Percentiles rank a stretch among this genome's conserved stretches.
Conservation (phyloP, 1,140 invertebrate species). For the Sinonovacula constricta region DNA sequence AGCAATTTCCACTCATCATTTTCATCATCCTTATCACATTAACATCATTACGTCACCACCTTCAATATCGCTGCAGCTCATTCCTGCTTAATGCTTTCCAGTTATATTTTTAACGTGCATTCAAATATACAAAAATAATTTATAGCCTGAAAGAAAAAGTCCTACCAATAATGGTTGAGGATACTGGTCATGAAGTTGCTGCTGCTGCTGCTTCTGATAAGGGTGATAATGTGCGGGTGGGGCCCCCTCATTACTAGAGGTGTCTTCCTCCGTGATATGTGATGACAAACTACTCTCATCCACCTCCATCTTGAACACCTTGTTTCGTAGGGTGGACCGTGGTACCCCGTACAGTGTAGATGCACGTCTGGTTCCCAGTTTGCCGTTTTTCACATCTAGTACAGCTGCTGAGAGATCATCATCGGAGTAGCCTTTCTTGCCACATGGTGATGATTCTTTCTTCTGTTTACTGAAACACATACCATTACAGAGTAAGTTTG, state of each 20-base stretch:
- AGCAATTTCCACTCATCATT: too few relatives aligned
- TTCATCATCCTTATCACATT: too few relatives aligned
- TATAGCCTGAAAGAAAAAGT: too few relatives aligned
- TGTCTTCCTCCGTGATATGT: constrained; percentile 48
- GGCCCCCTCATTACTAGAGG: constrained; percentile 50
- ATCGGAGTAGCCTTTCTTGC: constrained; percentile 89
- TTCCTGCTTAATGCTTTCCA: too few relatives aligned
- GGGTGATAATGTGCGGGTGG: background rate
- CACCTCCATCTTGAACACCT: constrained; percentile 82
- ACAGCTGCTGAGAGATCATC: constrained; percentile 94
- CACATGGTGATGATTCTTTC: constrained; percentile 52
- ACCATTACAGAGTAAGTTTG: background rate
- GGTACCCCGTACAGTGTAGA: constrained; percentile 97
- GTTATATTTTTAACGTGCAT: too few relatives aligned
- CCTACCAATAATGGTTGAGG: too few relatives aligned
- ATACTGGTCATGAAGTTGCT: too few relatives aligned
- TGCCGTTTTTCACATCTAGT: constrained; percentile 93
- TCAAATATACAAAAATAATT: too few relatives aligned
- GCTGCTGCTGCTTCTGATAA: constrained; percentile 13
- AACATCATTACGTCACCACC: too few relatives aligned
- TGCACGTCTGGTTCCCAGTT: constrained; percentile 93
- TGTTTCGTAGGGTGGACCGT: constrained; percentile 95
- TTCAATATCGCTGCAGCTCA: too few relatives aligned
- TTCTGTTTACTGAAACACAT: constrained; percentile 59
- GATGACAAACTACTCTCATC: constrained; percentile 49